These are phyloP conservation scores for Amblyopsis rosae DNA, from an alignment of 2,113 vertebrate species.

Conservation along the genomic window DNA sequence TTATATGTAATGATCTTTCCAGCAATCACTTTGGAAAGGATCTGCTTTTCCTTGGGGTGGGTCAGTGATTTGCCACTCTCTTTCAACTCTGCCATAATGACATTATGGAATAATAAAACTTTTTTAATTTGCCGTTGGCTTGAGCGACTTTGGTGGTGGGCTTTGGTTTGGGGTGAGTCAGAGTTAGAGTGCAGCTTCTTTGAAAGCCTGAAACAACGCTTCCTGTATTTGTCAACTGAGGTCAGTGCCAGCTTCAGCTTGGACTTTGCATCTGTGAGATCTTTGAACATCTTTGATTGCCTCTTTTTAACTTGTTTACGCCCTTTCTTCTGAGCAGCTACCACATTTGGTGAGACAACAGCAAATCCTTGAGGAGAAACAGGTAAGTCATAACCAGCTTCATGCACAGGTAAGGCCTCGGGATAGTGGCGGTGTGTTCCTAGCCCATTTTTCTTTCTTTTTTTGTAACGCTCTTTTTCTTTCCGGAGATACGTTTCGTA, in stretches of 20 bases:
- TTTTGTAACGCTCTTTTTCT: not conserved
- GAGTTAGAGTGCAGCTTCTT: not conserved
- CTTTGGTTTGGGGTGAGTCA: too few relatives aligned
- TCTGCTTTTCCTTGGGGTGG: constrained; percentile 2
- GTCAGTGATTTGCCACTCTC: not conserved
- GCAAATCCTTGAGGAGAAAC: not conserved
- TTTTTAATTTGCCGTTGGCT: not conserved
- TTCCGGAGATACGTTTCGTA: not conserved
- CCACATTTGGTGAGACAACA: not conserved
- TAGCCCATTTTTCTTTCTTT: not conserved
- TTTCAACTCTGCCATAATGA: not conserved
- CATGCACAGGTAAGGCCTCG: not conserved
- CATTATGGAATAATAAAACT: not conserved
- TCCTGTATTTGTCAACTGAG: constrained; percentile 2
- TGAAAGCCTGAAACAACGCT: constrained; percentile 6
- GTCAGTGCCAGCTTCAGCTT: not conserved
- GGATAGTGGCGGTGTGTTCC: not conserved
- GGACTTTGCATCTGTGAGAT: not conserved
- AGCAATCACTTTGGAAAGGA: not conserved
- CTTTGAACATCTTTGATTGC: not conserved
- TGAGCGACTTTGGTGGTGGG: too few relatives aligned
- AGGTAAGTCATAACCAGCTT: constrained; percentile 2
- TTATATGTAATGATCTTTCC: constrained; percentile 4
- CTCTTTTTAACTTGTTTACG: constrained; percentile 1
- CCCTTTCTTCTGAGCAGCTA: constrained; percentile 5